phyloP scores from a whole-genome alignment of 2,888 invertebrate species.

The Aspidapion aeneum region DNA sequence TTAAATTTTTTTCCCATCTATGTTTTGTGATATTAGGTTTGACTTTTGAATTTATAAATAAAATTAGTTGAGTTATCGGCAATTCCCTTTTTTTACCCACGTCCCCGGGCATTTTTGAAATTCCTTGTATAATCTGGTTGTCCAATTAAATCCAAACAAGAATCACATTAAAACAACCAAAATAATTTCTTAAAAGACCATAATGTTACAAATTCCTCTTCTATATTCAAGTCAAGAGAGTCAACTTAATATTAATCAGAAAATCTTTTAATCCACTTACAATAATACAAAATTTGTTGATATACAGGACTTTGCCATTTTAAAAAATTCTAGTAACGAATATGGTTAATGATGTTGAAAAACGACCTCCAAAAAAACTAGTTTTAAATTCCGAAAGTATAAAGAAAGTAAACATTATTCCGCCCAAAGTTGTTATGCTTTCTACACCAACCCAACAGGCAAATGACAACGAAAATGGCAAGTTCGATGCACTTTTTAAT shows the following conservation, averaged over 20 bases:
- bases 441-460: background rate
- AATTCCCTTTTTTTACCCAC: no score
- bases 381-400: background rate
- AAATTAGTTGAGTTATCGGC: no score
- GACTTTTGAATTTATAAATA: no score
- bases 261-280: background rate
- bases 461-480: conserved; percentile 3
- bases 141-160: no score
- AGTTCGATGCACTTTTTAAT: background rate
- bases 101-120: no score
- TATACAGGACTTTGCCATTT: background rate
- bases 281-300: background rate
- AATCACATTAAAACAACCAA: no score
- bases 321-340: background rate
- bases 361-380: background rate
- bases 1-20: no score
- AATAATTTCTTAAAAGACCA: no score
- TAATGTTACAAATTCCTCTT: no score
- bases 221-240: background rate
- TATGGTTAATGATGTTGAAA: background rate
- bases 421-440: background rate
- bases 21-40: no score
- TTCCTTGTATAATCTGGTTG: no score
- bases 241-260: background rate
- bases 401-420: background rate